Base-by-base conservation (phyloP, 2,797 vertebrate genomes). In the Microcaecilia unicolor region DNA sequence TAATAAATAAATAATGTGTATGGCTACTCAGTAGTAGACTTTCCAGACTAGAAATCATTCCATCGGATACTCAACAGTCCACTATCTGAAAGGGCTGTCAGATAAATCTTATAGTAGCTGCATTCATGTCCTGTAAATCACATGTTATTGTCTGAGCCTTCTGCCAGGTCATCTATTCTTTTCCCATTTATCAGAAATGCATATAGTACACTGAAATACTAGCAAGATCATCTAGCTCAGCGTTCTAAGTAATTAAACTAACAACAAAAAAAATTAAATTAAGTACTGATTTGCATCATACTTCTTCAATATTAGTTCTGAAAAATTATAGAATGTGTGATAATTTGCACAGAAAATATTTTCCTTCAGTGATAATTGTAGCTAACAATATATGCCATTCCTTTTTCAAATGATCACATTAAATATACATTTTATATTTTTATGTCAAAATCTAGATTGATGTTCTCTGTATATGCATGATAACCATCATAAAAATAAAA, bases 121-220 rank as follows among this genome's bases (percentile, higher is more conserved):
- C 80, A 85, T 88, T 91, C 86, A 83, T 87, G 89, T 93, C 88
- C 88, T 91, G 85, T 96, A 93, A 88, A 92, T 97, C 92, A 93
- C 87, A 82, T 87, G 82, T 93, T 94, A 94, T 92, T 90, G 89
- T 93, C 85, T 83, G 72, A 88, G 83, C 81, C 81, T 84, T 84
- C 89, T 92, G 91, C 91, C 92, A 89, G 90, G 86, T 86, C 90
- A 92, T 96, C 86, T 88, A 88, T 94, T 91, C 84, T 91, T 86
- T 79, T 77, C 74, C 83, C 89, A 93, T 97, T 89, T 88, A 90
- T 97, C 91, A 95, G 80, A 88, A 89, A 80, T 80, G 72, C 78
- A 76, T 86, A 72, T 67, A 78, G 84, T 84, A 72, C 65, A 50
- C 73, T 61, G 67, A 72, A 72, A 61, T 62, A 65, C 60, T 67